These are phyloP conservation scores for Calameuta pallipes DNA, from an alignment of 2,888 invertebrate genomes.

Conservation along the genomic window DNA sequence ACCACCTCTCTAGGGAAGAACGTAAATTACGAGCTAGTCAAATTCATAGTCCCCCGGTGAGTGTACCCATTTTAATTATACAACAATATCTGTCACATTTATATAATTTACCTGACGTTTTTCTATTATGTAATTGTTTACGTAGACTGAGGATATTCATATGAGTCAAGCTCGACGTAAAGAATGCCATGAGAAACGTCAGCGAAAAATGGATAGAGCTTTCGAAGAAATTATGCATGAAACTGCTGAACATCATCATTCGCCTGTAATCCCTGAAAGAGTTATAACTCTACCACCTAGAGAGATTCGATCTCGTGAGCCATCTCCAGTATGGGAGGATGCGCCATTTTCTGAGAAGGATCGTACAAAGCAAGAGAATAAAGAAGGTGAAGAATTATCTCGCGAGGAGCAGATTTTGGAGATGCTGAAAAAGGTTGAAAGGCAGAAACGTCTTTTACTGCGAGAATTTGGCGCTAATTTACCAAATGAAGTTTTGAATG, in stretches of 20 bases:
- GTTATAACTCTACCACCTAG: constrained; percentile 43
- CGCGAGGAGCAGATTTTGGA: constrained; percentile 57
- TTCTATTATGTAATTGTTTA: constrained; percentile 4
- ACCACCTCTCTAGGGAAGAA: constrained; percentile 50
- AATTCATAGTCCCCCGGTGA: constrained; percentile 37
- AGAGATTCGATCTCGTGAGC: constrained; percentile 24
- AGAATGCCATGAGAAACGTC: constrained; percentile 64
- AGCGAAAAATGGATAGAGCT: constrained; percentile 69
- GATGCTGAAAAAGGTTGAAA: constrained; percentile 57
- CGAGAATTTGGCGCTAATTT: constrained; percentile 56
- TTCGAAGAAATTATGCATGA: constrained; percentile 61
- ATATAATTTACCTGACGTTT: background rate
- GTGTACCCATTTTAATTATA: constrained; percentile 11
- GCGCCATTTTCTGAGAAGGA: constrained; percentile 18
- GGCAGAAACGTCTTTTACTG: constrained; percentile 51
- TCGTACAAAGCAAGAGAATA: constrained; percentile 17
- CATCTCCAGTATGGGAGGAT: constrained; percentile 37
- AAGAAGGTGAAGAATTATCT: constrained; percentile 35
- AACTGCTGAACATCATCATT: background rate
- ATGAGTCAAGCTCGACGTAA: constrained; percentile 65
- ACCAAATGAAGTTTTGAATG: constrained; percentile 55
- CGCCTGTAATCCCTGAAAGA: constrained; percentile 32
- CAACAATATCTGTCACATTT: background rate
- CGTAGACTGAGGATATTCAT: constrained; percentile 48
- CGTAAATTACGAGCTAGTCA: constrained; percentile 51